These are phyloP conservation scores for Nerophis ophidion DNA, from an alignment of 2,113 vertebrate species.

Conservation along the genomic window DNA sequence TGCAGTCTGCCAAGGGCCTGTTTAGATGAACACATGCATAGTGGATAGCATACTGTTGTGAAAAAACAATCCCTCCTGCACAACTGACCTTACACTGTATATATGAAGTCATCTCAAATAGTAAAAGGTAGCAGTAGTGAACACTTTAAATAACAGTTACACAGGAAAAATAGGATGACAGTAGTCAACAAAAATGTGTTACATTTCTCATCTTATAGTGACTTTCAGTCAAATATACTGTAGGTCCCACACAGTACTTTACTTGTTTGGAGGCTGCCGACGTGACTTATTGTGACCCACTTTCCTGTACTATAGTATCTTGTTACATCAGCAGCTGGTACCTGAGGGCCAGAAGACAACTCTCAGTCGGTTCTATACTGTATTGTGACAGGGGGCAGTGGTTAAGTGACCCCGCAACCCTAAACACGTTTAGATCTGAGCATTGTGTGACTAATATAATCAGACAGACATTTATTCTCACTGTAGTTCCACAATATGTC, in stretches of 20 bases:
- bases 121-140: neutral
- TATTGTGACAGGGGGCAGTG: too few relatives aligned
- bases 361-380: too few relatives aligned
- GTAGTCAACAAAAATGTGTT: constrained; percentile 43
- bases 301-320: too few relatives aligned
- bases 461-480: too few relatives aligned
- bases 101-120: neutral
- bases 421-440: too few relatives aligned
- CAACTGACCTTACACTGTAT: constrained; percentile 39
- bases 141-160: neutral
- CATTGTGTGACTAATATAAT: too few relatives aligned
- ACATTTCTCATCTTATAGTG: constrained; percentile 57
- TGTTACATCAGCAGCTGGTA: too few relatives aligned
- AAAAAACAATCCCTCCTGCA: constrained; percentile 46
- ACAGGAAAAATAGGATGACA: constrained; percentile 29
- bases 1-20: constrained; percentile 11
- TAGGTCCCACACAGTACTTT: constrained; percentile 19
- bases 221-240: constrained; percentile 12
- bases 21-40: constrained; percentile 26
- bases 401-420: too few relatives aligned
- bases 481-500: neutral
- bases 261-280: too few relatives aligned
- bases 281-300: too few relatives aligned
- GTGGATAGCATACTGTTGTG: constrained; percentile 50
- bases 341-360: too few relatives aligned